phyloP scores from a whole-genome alignment of 2,113 vertebrate species.

The Dolichallabes microphthalmus region DNA sequence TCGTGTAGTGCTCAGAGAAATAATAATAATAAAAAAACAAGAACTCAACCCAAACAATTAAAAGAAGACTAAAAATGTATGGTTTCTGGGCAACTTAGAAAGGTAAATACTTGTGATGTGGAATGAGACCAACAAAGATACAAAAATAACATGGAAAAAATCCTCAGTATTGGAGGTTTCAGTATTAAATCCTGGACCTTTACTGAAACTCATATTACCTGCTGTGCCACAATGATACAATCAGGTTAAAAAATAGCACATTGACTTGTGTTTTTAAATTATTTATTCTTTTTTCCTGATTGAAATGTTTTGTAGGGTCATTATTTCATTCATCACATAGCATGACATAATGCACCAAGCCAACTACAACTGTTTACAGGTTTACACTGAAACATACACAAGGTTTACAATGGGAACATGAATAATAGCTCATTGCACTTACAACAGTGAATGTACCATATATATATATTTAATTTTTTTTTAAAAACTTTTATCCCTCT shows the following conservation, averaged over 20 bases:
- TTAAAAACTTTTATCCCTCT: constrained; percentile 69
- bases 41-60: no score
- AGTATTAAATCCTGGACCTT: neutral
- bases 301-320: constrained; percentile 90
- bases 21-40: no score
- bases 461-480: constrained; percentile 43
- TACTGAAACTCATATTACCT: neutral
- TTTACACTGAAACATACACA: constrained; percentile 92
- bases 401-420: constrained; percentile 89
- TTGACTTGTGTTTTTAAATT: constrained; percentile 33
- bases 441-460: constrained; percentile 83
- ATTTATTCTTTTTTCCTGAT: constrained; percentile 64
- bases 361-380: constrained; percentile 93
- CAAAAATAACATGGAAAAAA: neutral
- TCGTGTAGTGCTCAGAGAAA: no score
- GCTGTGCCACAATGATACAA: neutral
- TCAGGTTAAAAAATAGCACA: neutral
- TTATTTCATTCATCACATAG: constrained; percentile 92
- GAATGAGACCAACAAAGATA: neutral
- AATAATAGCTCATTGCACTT: constrained; percentile 87
- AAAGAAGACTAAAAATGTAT: no score
- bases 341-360: constrained; percentile 87
- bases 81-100: neutral
- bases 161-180: neutral
- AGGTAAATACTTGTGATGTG: neutral